Percentiles rank a stretch among this genome's conserved stretches.
phyloP scores from a whole-genome alignment of 2,113 vertebrate species.

The Erythrocercus mccallii region DNA sequence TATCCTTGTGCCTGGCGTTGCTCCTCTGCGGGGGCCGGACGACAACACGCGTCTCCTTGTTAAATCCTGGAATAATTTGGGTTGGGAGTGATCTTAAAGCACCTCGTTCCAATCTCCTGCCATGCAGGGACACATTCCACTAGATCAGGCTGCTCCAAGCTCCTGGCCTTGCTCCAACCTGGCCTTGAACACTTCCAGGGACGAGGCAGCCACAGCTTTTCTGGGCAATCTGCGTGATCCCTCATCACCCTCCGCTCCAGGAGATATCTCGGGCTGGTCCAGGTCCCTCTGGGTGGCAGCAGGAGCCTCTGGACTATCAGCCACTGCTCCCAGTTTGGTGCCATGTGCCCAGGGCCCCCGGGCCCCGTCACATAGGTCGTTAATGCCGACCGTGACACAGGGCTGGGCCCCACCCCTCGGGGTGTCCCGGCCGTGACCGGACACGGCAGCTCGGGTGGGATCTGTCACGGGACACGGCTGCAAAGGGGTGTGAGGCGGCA shows the following conservation, averaged over 20 bases:
- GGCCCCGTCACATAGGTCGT: background rate
- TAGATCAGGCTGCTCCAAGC: background rate
- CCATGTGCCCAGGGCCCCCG: no score
- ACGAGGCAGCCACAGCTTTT: background rate
- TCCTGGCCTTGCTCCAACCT: background rate
- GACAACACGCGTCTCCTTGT: background rate
- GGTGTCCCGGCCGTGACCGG: rapidly evolving
- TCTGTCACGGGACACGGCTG: rapidly evolving
- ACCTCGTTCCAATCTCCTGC: background rate
- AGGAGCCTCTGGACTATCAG: background rate
- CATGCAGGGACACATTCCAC: no score
- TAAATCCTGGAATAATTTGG: background rate
- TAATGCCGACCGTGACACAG: rapidly evolving
- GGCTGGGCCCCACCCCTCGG: background rate
- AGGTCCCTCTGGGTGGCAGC: background rate
- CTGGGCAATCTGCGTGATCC: background rate
- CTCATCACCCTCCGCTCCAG: background rate
- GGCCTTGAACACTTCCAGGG: background rate
- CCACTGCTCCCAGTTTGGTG: background rate
- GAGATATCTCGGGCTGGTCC: background rate
- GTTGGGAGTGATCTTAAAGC: background rate
- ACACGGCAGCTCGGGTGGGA: rapidly evolving
- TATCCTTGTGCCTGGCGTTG: background rate
- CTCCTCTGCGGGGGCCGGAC: background rate
- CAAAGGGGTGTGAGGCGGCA: rapidly evolving